A percentile compares a stretch with the other conserved stretches of the same genome.
phyloP scores from a whole-genome alignment of 2,797 vertebrate species.

The Spea hammondii region DNA sequence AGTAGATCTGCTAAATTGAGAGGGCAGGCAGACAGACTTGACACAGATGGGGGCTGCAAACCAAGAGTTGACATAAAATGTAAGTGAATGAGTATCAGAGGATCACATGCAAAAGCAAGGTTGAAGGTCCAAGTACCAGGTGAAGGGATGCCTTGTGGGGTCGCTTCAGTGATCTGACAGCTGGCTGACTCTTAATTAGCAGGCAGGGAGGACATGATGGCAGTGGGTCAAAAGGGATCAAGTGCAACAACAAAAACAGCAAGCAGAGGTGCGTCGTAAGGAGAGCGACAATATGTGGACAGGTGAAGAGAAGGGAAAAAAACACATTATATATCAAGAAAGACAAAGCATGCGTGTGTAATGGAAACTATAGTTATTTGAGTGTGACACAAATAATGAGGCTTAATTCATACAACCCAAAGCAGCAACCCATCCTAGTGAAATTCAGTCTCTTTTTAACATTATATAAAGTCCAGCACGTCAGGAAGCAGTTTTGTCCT shows the following conservation, averaged over 20 bases:
- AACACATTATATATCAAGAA: conserved; percentile 64
- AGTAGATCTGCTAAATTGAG: background rate
- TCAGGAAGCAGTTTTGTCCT: no score
- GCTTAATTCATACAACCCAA: conserved; percentile 6
- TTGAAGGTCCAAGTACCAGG: conserved; percentile 70
- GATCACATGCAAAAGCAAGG: conserved; percentile 68
- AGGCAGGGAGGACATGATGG: conserved; percentile 93
- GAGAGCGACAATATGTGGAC: conserved; percentile 58
- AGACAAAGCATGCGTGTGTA: conserved; percentile 56
- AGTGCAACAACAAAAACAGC: conserved; percentile 69
- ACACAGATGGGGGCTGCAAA: conserved; percentile 42
- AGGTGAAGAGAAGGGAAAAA: conserved; percentile 64
- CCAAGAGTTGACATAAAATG: conserved; percentile 42
- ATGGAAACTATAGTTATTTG: conserved; percentile 45
- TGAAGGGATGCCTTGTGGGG: conserved; percentile 67
- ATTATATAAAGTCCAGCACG: background rate
- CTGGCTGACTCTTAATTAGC: conserved; percentile 91
- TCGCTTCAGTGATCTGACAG: conserved; percentile 71
- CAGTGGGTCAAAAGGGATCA: conserved; percentile 76
- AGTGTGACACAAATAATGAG: conserved; percentile 21
- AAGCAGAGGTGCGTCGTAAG: conserved; percentile 68
- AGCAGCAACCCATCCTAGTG: conserved; percentile 13
- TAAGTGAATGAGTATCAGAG: conserved; percentile 52
- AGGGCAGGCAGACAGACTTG: background rate
- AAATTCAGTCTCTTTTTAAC: background rate